Evolutionary conservation across 92 coral and sea anemone genomes (phyloP), one percentile per base, ranked within the genome.

Genomic region (Metridium senile): DNA sequence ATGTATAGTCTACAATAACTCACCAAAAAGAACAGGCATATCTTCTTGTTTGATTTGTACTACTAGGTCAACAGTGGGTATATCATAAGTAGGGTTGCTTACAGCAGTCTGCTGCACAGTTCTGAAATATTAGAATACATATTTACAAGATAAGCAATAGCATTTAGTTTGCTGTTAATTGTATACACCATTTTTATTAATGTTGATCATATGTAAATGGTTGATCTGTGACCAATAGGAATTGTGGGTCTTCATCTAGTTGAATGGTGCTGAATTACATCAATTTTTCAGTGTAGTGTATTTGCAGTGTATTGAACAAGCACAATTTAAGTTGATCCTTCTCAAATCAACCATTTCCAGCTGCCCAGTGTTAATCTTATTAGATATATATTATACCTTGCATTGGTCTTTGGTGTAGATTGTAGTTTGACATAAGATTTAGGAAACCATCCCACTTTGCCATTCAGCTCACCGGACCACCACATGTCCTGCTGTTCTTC

Each of bases 391-490:
- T 26, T 47, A 17, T 30, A 53, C 88, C 77, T 75, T 78, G 89
- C 84, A 90, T 23, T 20, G 28, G 87, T 75, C 77, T 82, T 87
- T n/a, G 71, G 31, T 28, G 71, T 71, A 26, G 67, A 33, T 56
- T 56, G 73, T 33, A 89, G 76, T 74, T 90, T 93, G 56, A 89
- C 94, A 20, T 89, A 89, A 0, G 97, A 86, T 81, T 93, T 89
- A 27, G 97, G 93, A 74, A 88, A 91, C 96, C 91, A 89, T 17
- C 92, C 91, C 6, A 83, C 86, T 76, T 84, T 93, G 72, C 99
- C 93, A 13, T 93, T 93, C 33, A 93, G 81, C 46, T 96, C 98
- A 26, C 99, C 99, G 28, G 85, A 80, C 99, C 99, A 96, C 89
- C 96, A 93, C 90, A 93, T 85, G 72, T 93, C 99, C 83, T 93